Evolutionary conservation across 2,797 vertebrate species (phyloP).

Genomic region (Geotria australis): DNA sequence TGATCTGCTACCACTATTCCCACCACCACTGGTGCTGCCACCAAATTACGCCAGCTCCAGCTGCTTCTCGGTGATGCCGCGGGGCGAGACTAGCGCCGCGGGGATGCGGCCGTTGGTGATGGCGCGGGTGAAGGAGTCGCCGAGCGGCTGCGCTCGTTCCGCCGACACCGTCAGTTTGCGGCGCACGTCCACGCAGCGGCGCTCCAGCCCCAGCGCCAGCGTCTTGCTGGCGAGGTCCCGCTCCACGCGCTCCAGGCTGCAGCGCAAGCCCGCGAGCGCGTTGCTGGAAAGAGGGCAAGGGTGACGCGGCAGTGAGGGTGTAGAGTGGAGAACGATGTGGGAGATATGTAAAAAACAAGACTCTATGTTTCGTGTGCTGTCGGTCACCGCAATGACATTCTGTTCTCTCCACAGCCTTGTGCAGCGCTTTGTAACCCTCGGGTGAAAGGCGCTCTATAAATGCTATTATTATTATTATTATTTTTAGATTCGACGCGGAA

Average conservation of each 20-base stretch:
- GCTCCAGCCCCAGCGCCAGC: conserved; percentile 17
- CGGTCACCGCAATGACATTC: too few relatives aligned
- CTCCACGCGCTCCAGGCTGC: conserved; percentile 16
- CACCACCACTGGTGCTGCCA: background rate
- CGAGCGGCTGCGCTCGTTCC: conserved; percentile 10
- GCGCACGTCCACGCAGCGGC: conserved; percentile 17
- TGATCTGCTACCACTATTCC: too few relatives aligned
- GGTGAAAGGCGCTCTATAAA: too few relatives aligned
- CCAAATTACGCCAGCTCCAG: conserved; percentile 6
- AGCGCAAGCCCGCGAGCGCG: conserved; percentile 10
- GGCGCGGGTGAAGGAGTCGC: conserved; percentile 14
- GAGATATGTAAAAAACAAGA: too few relatives aligned
- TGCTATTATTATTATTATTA: too few relatives aligned
- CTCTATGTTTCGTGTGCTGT: too few relatives aligned
- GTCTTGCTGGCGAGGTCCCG: conserved; percentile 13
- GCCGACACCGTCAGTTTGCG: conserved; percentile 13
- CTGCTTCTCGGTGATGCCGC: conserved; percentile 5
- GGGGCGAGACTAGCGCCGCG: conserved; percentile 2
- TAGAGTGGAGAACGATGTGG: too few relatives aligned
- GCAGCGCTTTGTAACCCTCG: too few relatives aligned
- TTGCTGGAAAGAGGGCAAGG: conserved; percentile 6
- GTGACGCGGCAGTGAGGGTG: too few relatives aligned
- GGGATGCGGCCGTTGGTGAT: conserved; percentile 4
- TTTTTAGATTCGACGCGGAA: too few relatives aligned
- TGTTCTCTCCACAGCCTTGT: too few relatives aligned